Evolutionary conservation across 2,113 vertebrate genomes (phyloP), one percentile per base, ranked within the genome.

Genomic region (Hydrochoerus hydrochaeris): DNA sequence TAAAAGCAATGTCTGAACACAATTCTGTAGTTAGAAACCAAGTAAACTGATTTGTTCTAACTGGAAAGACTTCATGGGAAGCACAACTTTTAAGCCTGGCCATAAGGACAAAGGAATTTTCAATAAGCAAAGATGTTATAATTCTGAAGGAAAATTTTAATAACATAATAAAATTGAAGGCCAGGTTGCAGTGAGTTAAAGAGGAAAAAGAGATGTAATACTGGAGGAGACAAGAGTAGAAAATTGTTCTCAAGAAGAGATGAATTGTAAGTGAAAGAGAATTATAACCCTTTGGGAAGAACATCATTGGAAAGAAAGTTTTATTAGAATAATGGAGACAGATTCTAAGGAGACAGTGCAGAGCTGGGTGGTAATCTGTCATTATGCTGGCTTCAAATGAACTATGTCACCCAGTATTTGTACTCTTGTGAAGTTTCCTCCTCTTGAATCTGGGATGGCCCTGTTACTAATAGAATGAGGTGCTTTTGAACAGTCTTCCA

Each of bases 1-100:
- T 67, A 86, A 86, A 94, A 89, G 26, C 17, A 80, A 82, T 19
- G 7, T 52, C n/a, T 95, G 93, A 92, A 71, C 54, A 96, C 77
- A 92, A 90, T 62, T 67, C 10, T 75, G 14, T 13, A 24, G 9
- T 6, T 91, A 89, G 84, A 88, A 94, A 94, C 22, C n/a, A 89
- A 85, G 13, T 35, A 32, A 14, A 46, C 9, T 38, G 1, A 71
- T 83, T 92, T 85, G 20, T 26, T 91, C 28, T 58, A 81, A 81
- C 35, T 52, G 71, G 24, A n/a, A 95, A 62, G n/a, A 60, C 38
- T 69, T 89, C 67, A 24, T 85, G 75, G 20, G 94, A 96, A 93
- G 38, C 88, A 8, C 11, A 73, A 58, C 46, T 67, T 93, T 95
- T 75, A 88, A 90, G 41, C 24, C 38, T 83, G 38, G 17, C 2